Evolutionary conservation across 2,888 invertebrate species (phyloP), one percentile per base, ranked within the genome.

Genomic region (Rhaphigaster nebulosa): DNA sequence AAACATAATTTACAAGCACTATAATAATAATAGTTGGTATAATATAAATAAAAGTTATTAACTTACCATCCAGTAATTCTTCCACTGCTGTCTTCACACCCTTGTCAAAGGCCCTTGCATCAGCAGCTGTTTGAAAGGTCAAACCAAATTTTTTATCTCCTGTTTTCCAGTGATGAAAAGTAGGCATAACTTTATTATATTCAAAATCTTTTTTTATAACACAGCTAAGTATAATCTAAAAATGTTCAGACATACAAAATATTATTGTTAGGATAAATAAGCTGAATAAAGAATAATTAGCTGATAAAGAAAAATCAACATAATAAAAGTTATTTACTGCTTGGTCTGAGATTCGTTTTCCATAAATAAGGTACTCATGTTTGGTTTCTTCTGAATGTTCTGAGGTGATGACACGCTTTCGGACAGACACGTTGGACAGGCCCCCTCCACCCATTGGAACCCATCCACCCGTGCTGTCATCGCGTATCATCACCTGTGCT

Each of bases 401-500:
- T 89, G 89, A 52, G 90, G 90, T 90, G 90, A 87, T 90, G 90
- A 93, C 94, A 92, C 97, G 96, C 94, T 97, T 97, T 93, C 97
- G 96, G 90, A 98, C 97, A 93, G 97, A 97, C 93, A 99, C 98
- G 94, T 98, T 97, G 93, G 98, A 98, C 93, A 99, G 96, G 92
- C 98, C 98, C 93, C 98, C 98, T 93, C 98, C 98, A 92, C 97
- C 97, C 94, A 98, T 95, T 93, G 98, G 98, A 94, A 98, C 96
- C 98, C 98, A 99, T 93, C 98, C 98, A 92, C 98, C 98, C 92
- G 98, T 97, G 94, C 97, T 98, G 94, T 99, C 99, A 96, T 99
- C 99, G 94, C 99, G 96, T 94, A 97, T 98, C 99, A 99, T 99
- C 95, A 99, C 99, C 96, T 99, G 99, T 95, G 99, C 99, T 94